phyloP scores from a whole-genome alignment of 2,888 invertebrate species.

The Lamellibrachia columna region DNA sequence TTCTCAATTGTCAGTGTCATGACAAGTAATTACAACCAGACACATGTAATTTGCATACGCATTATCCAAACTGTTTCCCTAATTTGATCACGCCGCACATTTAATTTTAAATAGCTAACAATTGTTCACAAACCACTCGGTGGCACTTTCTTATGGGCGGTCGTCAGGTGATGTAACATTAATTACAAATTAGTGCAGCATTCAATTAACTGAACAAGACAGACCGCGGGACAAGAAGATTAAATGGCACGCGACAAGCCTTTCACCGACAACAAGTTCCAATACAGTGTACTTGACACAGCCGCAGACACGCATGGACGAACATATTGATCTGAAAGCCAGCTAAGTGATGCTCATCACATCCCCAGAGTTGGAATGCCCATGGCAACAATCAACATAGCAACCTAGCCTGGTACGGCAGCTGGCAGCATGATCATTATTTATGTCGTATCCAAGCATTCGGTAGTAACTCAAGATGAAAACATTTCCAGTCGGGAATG shows the following conservation, averaged over 20 bases:
- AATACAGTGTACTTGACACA: not conserved
- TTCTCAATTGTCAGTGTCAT: not conserved
- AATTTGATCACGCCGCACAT: not conserved
- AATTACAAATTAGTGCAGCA: not conserved
- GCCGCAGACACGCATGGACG: not conserved
- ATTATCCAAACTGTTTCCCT: not conserved
- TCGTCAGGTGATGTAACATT: not conserved
- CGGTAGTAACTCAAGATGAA: not conserved
- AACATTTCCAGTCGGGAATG: not conserved
- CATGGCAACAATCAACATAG: conserved; percentile 12
- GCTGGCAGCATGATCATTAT: not conserved
- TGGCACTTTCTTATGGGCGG: not conserved
- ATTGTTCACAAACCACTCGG: not conserved
- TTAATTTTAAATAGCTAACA: not conserved
- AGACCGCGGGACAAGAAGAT: not conserved
- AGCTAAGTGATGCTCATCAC: not conserved
- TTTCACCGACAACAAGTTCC: not conserved
- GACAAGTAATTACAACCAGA: not conserved
- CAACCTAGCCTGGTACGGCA: not conserved
- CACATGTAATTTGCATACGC: not conserved
- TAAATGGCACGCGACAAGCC: not conserved
- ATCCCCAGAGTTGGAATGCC: not conserved
- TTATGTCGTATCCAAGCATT: not conserved
- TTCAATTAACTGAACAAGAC: not conserved
- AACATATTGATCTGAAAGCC: not conserved